phyloP scores from a whole-genome alignment of 2,888 invertebrate genomes.

The Nemotelus nigrinus region DNA sequence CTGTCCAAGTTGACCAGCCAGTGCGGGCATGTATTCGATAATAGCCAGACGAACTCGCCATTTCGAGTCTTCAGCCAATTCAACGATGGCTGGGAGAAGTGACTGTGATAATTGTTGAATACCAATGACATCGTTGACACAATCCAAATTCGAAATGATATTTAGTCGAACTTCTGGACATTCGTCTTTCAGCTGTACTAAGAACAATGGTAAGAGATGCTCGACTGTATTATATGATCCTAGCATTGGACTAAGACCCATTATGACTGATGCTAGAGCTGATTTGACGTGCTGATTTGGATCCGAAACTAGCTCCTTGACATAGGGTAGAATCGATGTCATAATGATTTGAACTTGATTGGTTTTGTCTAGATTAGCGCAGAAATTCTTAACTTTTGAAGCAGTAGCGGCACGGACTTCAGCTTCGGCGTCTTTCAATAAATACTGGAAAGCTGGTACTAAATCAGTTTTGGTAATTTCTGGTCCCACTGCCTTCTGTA shows the following conservation, averaged over 20 bases:
- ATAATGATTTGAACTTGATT: conserved; percentile 95
- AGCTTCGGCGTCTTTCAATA: conserved; percentile 97
- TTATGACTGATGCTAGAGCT: conserved; percentile 97
- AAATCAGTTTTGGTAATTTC: conserved; percentile 95
- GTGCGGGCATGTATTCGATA: conserved; percentile 96
- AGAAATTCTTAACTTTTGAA: conserved; percentile 95
- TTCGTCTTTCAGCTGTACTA: conserved; percentile 96
- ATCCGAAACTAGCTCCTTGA: conserved; percentile 96
- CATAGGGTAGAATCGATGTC: conserved; percentile 94
- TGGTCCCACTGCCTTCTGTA: conserved; percentile 96
- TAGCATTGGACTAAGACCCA: conserved; percentile 98
- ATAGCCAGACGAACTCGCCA: conserved; percentile 98
- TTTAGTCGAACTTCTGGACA: conserved; percentile 99
- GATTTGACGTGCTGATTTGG: conserved; percentile 99
- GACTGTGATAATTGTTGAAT: conserved; percentile 89
- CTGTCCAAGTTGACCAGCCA: conserved; percentile 95
- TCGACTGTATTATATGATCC: conserved; percentile 97
- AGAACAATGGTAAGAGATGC: conserved; percentile 94
- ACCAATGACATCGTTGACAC: conserved; percentile 96
- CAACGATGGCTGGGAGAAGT: conserved; percentile 96
- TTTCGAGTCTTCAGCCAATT: conserved; percentile 97
- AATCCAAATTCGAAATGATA: conserved; percentile 98
- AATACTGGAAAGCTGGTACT: conserved; percentile 90
- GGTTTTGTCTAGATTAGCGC: conserved; percentile 88
- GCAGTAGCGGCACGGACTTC: conserved; percentile 98